A percentile compares a stretch with the other conserved stretches of the same genome.
These are phyloP conservation scores for Romanogobio albipinnatus DNA, from an alignment of 2,113 vertebrate species.

Conservation along the genomic window DNA sequence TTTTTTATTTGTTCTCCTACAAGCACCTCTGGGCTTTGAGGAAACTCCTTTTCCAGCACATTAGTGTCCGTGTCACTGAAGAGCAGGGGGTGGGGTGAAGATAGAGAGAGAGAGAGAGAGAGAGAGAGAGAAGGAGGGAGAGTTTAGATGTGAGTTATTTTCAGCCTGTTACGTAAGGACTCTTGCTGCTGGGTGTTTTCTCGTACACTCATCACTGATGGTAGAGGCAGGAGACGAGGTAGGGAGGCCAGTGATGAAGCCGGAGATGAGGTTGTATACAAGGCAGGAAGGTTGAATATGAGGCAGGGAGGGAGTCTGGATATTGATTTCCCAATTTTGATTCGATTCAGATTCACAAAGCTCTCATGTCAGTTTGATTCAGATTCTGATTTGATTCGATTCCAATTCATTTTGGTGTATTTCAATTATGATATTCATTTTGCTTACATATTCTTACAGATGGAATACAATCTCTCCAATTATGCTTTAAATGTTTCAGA, in stretches of 20 bases:
- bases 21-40: constrained; percentile 40
- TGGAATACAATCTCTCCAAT: not conserved
- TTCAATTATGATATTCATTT: not conserved
- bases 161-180: constrained; percentile 46
- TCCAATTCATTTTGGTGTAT: not conserved
- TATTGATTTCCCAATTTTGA: not conserved
- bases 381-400: not conserved
- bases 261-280: not conserved
- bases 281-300: not conserved
- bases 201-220: constrained; percentile 30
- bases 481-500: not conserved
- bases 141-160: constrained; percentile 43
- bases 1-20: constrained; percentile 29
- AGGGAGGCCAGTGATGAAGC: constrained; percentile 11
- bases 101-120: not conserved
- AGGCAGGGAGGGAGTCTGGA: not conserved
- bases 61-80: constrained; percentile 43
- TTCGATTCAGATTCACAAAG: not conserved
- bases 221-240: constrained; percentile 17
- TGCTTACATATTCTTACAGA: not conserved
- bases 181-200: constrained; percentile 48
- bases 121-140: constrained; percentile 7
- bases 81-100: constrained; percentile 19
- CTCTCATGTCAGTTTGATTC: not conserved
- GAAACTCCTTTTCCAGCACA: constrained; percentile 48